phyloP scores from a whole-genome alignment of 2,888 invertebrate genomes.

The Gerris lacustris region DNA sequence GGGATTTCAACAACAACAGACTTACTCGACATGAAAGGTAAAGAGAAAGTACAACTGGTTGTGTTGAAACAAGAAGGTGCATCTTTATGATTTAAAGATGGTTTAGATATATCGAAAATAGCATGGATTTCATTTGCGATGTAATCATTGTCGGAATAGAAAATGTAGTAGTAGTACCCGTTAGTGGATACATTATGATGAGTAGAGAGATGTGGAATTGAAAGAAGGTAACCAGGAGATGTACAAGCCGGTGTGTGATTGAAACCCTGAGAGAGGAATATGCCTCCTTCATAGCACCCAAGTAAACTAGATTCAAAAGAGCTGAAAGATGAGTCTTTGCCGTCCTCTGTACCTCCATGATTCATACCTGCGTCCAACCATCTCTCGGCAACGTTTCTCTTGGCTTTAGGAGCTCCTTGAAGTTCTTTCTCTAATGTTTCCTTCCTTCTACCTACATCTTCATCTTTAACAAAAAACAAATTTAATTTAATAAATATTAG shows the following conservation, averaged over 20 bases:
- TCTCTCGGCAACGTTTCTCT: slow-evolving; percentile 15
- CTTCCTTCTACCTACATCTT: slow-evolving; percentile 23
- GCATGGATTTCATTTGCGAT: slow-evolving; percentile 69
- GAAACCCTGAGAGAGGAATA: slow-evolving; percentile 59
- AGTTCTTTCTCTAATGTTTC: slow-evolving; percentile 26
- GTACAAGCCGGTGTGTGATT: slow-evolving; percentile 55
- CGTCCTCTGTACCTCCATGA: slow-evolving; percentile 55
- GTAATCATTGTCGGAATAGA: slow-evolving; percentile 74
- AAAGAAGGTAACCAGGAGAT: slow-evolving; percentile 54
- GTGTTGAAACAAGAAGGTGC: slow-evolving; percentile 59
- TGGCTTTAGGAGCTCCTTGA: slow-evolving; percentile 10
- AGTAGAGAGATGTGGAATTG: slow-evolving; percentile 52
- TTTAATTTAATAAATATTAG: slow-evolving; percentile 25
- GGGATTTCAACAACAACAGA: slow-evolving; percentile 75
- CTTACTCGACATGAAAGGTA: slow-evolving; percentile 60
- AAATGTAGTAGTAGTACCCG: slow-evolving; percentile 80
- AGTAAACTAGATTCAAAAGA: slow-evolving; percentile 68
- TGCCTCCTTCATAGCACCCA: slow-evolving; percentile 62
- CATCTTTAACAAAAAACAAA: slow-evolving; percentile 8
- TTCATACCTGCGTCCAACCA: slow-evolving; percentile 59
- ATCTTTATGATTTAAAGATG: slow-evolving; percentile 61
- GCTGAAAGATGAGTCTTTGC: slow-evolving; percentile 55
- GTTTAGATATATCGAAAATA: slow-evolving; percentile 72
- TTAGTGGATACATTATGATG: slow-evolving; percentile 59
- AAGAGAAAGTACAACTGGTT: slow-evolving; percentile 61